Base-by-base conservation (phyloP, 2,888 invertebrate genomes). In the Rhagonycha lutea region DNA sequence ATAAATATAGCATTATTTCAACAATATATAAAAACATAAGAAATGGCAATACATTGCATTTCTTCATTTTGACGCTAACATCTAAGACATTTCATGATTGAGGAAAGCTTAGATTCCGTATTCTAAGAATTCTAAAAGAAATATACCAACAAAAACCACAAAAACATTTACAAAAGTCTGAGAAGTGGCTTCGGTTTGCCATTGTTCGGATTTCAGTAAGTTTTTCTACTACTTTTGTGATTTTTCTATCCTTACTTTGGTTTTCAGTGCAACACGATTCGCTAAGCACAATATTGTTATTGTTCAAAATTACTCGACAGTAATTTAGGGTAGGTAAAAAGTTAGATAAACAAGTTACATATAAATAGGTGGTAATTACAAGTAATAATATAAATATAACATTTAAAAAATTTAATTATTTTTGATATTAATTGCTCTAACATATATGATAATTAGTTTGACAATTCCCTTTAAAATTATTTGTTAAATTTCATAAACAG, bases 271-370 rank as follows among this genome's bases (percentile, higher is more conserved):
- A 70, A 24, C 70, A 61, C 70, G 73, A 69, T 69, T 71, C 70
- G 78, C 73, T 76, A 75, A 77, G 75, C 79, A 69, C 70, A 63
- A 69, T 73, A 69, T 72, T 24, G 26, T 73, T 76, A 80, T 81
- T 81, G 80, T 81, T 75, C 76, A 75, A 78, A 81, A 79, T 81
- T 81, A 81, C 80, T 62, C 80, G 79, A 76, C 80, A 78, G 79
- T 77, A 80, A 81, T 80, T 81, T 81, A 79, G 77, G 70, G 74
- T 74, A 65, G 70, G 74, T 74, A 65, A 28, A 61, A 74, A 70
- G 63, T 70, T 70, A 70, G 68, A 70, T 68, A 70, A 74, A 61
- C 74, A 70, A 70, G 68, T 69, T 70, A 69, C 65, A 74, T 74
- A 65, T 61, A 11, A 29, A 29, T 11, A 11, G 3, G 11, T 11